Evolutionary conservation across 2,797 vertebrate species (phyloP).

Genomic region (Epinephelus malabaricus): DNA sequence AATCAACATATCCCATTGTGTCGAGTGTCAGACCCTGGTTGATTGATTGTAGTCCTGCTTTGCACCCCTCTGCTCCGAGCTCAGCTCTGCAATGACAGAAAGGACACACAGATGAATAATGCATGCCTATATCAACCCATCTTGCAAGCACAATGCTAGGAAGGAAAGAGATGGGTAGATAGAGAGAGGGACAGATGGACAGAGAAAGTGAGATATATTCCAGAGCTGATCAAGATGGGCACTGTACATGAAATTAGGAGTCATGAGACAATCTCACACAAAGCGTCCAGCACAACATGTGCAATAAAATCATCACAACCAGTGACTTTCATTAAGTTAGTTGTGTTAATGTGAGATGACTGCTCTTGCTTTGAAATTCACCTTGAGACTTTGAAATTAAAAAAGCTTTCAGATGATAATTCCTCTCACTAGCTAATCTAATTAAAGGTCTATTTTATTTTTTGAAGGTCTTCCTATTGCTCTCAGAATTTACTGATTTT

Average conservation of each 20-base stretch:
- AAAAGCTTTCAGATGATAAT: conserved; percentile 22
- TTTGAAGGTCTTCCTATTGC: conserved; percentile 47
- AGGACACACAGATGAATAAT: conserved; percentile 81
- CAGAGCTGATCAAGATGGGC: conserved; percentile 32
- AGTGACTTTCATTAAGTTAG: conserved; percentile 22
- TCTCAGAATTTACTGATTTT: conserved; percentile 53
- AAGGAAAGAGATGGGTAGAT: conserved; percentile 49
- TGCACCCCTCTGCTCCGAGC: conserved; percentile 70
- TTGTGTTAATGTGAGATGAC: conserved; percentile 1
- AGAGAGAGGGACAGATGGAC: conserved; percentile 41
- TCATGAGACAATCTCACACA: conserved; percentile 24
- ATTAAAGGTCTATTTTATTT: conserved; percentile 50
- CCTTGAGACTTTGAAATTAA: conserved; percentile 31
- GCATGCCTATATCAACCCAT: conserved; percentile 77
- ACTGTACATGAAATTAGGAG: conserved; percentile 31
- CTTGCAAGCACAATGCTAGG: conserved; percentile 61
- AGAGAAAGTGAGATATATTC: conserved; percentile 31
- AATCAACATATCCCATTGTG: conserved; percentile 84
- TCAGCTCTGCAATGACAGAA: conserved; percentile 77
- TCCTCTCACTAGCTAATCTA: conserved; percentile 26
- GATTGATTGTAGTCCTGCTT: conserved; percentile 79
- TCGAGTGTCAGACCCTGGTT: conserved; percentile 72
- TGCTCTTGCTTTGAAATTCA: conserved; percentile 26
- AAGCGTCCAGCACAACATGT: conserved; percentile 8
- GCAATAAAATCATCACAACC: conserved; percentile 16